Percentiles rank a stretch among this genome's conserved stretches.
Evolutionary conservation across 2,888 invertebrate genomes (phyloP).

Genomic region (Plebejus anna): DNA sequence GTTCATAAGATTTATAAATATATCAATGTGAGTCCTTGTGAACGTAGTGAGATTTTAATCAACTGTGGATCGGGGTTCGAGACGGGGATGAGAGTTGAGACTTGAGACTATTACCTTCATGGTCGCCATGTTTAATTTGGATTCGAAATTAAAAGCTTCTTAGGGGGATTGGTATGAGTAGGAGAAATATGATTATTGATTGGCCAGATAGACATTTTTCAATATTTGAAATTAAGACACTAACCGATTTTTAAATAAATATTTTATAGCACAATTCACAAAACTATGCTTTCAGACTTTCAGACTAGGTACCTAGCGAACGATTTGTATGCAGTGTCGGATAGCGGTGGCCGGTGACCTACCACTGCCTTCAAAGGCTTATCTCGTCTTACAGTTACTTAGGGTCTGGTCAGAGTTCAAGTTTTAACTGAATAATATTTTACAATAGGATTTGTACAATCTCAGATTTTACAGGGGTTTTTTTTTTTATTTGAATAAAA

Average conservation of each 20-base stretch:
- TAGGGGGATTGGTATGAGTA: neutral
- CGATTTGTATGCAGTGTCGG: neutral
- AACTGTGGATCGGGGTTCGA: slow-evolving; percentile 55
- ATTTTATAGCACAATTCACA: too few relatives aligned
- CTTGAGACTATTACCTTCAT: slow-evolving; percentile 38
- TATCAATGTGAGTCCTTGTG: slow-evolving; percentile 76
- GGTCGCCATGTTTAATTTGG: slow-evolving; percentile 7
- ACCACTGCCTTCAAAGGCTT: neutral
- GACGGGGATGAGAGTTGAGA: slow-evolving; percentile 43
- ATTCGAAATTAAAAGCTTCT: neutral
- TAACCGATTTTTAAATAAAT: too few relatives aligned
- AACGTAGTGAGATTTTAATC: slow-evolving; percentile 77
- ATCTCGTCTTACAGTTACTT: neutral
- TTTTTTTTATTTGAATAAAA: neutral
- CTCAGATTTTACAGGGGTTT: neutral
- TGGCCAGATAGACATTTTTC: too few relatives aligned
- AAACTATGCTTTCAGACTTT: neutral
- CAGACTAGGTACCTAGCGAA: neutral
- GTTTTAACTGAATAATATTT: neutral
- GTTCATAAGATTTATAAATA: slow-evolving; percentile 75
- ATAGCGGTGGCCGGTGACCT: too few relatives aligned
- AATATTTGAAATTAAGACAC: too few relatives aligned
- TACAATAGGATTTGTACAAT: neutral
- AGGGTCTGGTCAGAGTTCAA: neutral
- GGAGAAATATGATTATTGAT: too few relatives aligned